phyloP scores from a whole-genome alignment of 2,888 invertebrate genomes.

The Melanchra persicariae region DNA sequence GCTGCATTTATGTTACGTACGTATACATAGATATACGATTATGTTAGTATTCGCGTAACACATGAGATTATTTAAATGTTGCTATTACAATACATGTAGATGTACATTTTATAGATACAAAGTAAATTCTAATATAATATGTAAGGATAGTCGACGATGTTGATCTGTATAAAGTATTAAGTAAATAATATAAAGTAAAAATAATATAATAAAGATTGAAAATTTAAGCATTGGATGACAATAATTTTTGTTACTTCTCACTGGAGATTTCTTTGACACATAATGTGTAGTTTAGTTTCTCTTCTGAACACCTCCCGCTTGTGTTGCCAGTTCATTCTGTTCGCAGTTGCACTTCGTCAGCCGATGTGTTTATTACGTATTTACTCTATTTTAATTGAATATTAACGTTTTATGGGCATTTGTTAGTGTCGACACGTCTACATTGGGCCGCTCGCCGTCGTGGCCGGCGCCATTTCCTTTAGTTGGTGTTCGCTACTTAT shows the following conservation, averaged over 20 bases:
- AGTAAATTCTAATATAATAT: slow-evolving; percentile 72
- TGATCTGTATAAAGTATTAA: slow-evolving; percentile 86
- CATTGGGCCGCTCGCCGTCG: slow-evolving; percentile 1
- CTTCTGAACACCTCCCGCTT: slow-evolving; percentile 59
- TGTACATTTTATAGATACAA: slow-evolving; percentile 82
- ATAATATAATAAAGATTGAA: slow-evolving; percentile 83
- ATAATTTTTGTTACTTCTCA: slow-evolving; percentile 89
- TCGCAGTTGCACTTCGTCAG: slow-evolving; percentile 37
- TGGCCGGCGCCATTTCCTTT: slow-evolving; percentile 29
- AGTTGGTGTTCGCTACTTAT: slow-evolving; percentile 50
- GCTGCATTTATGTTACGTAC: slow-evolving; percentile 55
- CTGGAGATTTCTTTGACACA: slow-evolving; percentile 75
- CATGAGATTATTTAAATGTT: slow-evolving; percentile 78
- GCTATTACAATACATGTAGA: slow-evolving; percentile 63
- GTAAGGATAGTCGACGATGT: slow-evolving; percentile 76
- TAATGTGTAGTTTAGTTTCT: slow-evolving; percentile 67
- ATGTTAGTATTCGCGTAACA: slow-evolving; percentile 68
- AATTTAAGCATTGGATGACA: slow-evolving; percentile 89
- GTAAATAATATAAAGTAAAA: slow-evolving; percentile 79
- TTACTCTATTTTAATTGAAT: slow-evolving; percentile 28
- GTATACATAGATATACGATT: slow-evolving; percentile 50
- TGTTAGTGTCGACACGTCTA: slow-evolving; percentile 39
- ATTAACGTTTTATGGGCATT: slow-evolving; percentile 26
- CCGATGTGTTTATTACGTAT: slow-evolving; percentile 35
- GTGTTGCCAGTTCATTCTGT: slow-evolving; percentile 39